Conservation (phyloP, 2,888 invertebrate genomes). For the Euzetes globulus region DNA sequence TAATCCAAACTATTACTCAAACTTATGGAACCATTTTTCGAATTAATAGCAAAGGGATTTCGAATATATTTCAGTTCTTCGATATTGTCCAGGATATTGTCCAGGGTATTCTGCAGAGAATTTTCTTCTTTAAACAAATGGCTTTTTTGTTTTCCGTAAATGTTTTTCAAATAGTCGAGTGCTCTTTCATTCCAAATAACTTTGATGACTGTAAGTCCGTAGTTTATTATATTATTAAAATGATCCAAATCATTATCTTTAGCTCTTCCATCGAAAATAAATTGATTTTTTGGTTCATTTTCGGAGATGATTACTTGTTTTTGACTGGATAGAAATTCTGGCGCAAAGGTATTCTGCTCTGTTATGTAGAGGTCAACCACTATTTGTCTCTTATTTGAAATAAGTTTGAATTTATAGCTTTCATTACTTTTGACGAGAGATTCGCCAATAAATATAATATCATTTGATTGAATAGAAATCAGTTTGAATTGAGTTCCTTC, state of each 20-base stretch:
- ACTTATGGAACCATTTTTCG: constrained; percentile 67
- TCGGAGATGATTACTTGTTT: constrained; percentile 86
- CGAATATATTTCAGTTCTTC: constrained; percentile 4
- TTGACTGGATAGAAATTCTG: constrained; percentile 68
- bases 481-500: neutral
- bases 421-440: constrained; percentile 2
- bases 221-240: constrained; percentile 36
- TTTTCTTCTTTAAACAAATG: constrained; percentile 16
- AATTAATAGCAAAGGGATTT: constrained; percentile 62
- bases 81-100: constrained; percentile 8
- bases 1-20: constrained; percentile 75
- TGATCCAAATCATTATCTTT: constrained; percentile 64
- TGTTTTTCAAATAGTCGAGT: constrained; percentile 13
- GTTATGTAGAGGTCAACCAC: constrained; percentile 53
- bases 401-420: neutral
- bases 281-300: constrained; percentile 75
- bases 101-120: too few relatives aligned
- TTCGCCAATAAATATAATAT: constrained; percentile 31
- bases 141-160: neutral
- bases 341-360: constrained; percentile 69
- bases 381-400: neutral
- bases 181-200: constrained; percentile 27
- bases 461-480: neutral
- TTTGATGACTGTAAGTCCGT: constrained; percentile 24
- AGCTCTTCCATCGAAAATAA: constrained; percentile 67